A percentile compares a stretch with the other conserved stretches of the same genome.
These are phyloP conservation scores for Conger conger DNA, from an alignment of 2,113 vertebrate species.

Conservation along the genomic window DNA sequence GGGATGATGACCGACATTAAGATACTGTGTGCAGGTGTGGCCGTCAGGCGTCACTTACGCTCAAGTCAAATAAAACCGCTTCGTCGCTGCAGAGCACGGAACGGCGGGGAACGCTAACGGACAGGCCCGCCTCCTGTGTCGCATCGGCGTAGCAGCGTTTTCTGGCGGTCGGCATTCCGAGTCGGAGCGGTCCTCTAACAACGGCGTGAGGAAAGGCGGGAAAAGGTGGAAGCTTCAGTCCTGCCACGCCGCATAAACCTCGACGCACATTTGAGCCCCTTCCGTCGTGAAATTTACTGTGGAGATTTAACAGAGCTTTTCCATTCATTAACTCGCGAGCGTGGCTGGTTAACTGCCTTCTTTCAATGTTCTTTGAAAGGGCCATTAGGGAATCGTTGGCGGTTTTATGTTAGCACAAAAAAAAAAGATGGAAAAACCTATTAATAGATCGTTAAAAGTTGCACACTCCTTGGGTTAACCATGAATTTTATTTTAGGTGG, in stretches of 20 bases:
- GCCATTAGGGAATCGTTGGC: too few species aligned
- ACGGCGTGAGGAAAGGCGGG: not conserved
- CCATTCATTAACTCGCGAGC: not conserved
- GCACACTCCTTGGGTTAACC: too few species aligned
- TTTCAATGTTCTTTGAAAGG: too few species aligned
- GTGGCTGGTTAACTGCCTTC: not conserved
- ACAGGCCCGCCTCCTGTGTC: not conserved
- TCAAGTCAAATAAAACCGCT: constrained; percentile 57
- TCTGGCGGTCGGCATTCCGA: not conserved
- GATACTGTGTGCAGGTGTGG: constrained; percentile 67
- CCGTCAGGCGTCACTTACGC: constrained; percentile 55
- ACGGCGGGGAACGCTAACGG: not conserved
- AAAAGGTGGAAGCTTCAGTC: not conserved
- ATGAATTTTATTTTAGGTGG: too few species aligned
- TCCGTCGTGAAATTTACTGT: not conserved
- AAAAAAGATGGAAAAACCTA: too few species aligned
- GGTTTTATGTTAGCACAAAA: too few species aligned
- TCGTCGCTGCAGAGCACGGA: constrained; percentile 12
- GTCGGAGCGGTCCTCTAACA: not conserved
- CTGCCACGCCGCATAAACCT: not conserved
- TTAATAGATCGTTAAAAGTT: too few species aligned
- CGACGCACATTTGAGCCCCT: not conserved
- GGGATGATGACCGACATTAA: constrained; percentile 66
- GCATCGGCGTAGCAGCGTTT: not conserved
- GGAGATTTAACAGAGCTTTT: not conserved